Base-by-base conservation (phyloP, 2,113 vertebrate genomes). In the Cochlearius cochlearius region DNA sequence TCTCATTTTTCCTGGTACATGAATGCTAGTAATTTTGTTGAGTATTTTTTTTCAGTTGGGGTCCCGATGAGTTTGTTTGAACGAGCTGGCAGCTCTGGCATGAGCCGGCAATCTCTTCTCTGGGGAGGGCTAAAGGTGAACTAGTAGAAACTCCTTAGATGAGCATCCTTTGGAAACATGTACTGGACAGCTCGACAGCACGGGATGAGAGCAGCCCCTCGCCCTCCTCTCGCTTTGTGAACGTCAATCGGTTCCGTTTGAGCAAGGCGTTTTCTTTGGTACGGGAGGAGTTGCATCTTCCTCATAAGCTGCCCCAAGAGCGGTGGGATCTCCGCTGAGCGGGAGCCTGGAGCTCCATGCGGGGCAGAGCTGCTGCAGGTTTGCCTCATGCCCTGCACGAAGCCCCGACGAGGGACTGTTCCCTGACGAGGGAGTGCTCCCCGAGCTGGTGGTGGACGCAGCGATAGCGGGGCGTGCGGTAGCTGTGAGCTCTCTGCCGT, bases 181-280 rank as follows among this genome's bases (percentile, higher is more conserved):
- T 23, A 12, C 45, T 7, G n/a, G 21, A 4, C n/a, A 29, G 14
- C 22, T 25, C 10, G 2, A 2, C 11, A 6, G 45, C 8, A 5
- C 4, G 29, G 34, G 47, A 6, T 9, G 47, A 34, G 29, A 34
- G 59, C 43, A 55, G n/a, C 25, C 21, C 21, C 3, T 10, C 1
- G 1, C 30, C 38, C 26, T 1, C 52, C 38, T 34, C 74, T 52
- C 11, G 1, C 30, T 49, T 13, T 58, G 16, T 10, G 14, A 12
- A 4, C 6, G 15, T 38, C 8, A 0, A 2, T 34, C 14, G 23
- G 17, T 27, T 32, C 19, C 2, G 9, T 12, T 15, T n/a, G 53
- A 85, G 56, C 30, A 36, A 11, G 41, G 4, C 0, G 1, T 16
- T 71, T 26, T 9, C 49, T 36, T 71, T 78, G 58, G 26, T 11